Base-by-base conservation (phyloP, 2,888 invertebrate species). In the Koerneria pararmatus region DNA sequence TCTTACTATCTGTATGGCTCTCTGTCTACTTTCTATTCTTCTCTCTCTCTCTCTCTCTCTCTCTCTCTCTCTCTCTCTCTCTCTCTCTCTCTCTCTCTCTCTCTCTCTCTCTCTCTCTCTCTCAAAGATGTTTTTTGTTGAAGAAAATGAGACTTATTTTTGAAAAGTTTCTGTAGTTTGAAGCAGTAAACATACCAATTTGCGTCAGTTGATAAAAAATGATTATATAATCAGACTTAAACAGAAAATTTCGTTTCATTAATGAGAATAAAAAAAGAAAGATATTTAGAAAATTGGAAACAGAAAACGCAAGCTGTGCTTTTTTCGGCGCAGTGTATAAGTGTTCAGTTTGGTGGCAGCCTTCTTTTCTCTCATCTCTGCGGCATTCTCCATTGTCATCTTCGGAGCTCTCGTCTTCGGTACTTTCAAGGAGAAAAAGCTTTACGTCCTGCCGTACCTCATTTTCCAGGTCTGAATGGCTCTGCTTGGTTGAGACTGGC, bases 381-480 rank as follows among this genome's bases (percentile, higher is more conserved):
- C 77, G 11, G 75, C 79, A 6, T 82, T 82, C 60, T 71, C 79
- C 0, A 69, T 79, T 46, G 82, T 79, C 29, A 69, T 82, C 37
- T 82, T 82, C 67, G 82, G 81, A 37, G 74, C 72, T 34, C 69
- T 82, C 6, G 54, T 78, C 11, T 82, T 79, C 63, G 82, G 77
- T 0, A 76, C 76, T 31, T 79, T 75, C 72, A 78, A 78, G 37
- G 80, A 81, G 65, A 81, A 81, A 63, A 66, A 78, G 41, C 74
- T 78, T 27, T 82, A 79, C 61, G 65, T 78, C 34, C 69, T 80
- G 63, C 82, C 82, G 4, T 82, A 78, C 67, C 69, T 82, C 29
- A 68, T 82, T 24, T 81, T 80, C 64, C 82, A 82, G 74, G 80
- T 79, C 24, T n/a, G 63, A n/a, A n/a, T n/a, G n/a, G n/a, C n/a